A percentile compares a stretch with the other conserved stretches of the same genome.
phyloP scores from a whole-genome alignment of 2,797 vertebrate species.

The Iguana delicatissima region DNA sequence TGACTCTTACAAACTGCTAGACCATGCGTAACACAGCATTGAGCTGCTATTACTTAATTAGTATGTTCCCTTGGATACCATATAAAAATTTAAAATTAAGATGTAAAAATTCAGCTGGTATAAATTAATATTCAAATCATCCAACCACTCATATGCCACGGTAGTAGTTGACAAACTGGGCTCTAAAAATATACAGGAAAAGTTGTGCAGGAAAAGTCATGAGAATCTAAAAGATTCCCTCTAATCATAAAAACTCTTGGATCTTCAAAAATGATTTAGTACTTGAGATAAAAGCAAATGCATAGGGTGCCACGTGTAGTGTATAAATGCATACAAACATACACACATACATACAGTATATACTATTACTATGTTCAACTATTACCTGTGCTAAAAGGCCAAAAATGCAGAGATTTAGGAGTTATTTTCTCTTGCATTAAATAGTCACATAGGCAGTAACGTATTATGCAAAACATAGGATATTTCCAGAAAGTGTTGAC shows the following conservation, averaged over 20 bases:
- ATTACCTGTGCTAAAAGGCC: not conserved
- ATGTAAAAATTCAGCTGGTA: not conserved
- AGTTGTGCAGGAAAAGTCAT: not conserved
- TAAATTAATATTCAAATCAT: not conserved
- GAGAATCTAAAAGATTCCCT: not conserved
- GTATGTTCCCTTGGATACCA: not conserved
- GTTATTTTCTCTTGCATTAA: not conserved
- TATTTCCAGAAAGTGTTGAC: conserved; percentile 32
- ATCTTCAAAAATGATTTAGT: no score
- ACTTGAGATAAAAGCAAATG: no score
- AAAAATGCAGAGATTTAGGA: not conserved
- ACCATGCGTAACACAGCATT: not conserved
- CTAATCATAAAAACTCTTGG: no score
- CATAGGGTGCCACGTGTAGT: no score
- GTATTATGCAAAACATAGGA: conserved; percentile 12
- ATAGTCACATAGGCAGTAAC: conserved; percentile 1
- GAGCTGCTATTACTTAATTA: not conserved
- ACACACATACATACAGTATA: no score
- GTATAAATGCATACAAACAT: not conserved
- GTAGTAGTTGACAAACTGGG: not conserved
- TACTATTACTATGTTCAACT: not conserved
- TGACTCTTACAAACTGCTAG: not conserved
- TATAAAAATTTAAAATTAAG: not conserved
- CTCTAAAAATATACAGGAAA: not conserved
- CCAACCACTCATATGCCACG: not conserved